A percentile compares a stretch with the other conserved stretches of the same genome.
phyloP scores from a whole-genome alignment of 2,888 invertebrate species.

The Dusona sp. region DNA sequence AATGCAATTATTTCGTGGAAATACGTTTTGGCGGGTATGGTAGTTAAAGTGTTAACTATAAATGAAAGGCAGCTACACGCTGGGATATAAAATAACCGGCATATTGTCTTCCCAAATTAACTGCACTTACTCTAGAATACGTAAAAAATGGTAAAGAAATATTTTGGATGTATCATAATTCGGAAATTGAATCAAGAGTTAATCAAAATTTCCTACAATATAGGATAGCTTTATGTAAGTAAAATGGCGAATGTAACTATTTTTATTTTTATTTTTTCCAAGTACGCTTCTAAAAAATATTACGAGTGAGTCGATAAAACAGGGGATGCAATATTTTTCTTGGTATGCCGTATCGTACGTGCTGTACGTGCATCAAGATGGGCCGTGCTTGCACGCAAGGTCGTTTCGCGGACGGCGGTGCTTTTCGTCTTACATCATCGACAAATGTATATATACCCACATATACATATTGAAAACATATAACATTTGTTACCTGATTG shows the following conservation, averaged over 20 bases:
- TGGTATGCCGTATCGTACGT: conserved; percentile 30
- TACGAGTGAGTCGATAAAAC: conserved; percentile 42
- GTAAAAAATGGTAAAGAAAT: too few relatives aligned
- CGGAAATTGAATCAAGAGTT: background rate
- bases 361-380: conserved; percentile 45
- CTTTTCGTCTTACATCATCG: conserved; percentile 66
- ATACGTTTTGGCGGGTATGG: background rate
- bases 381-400: conserved; percentile 67
- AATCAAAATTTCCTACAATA: background rate
- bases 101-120: too few relatives aligned
- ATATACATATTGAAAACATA: conserved; percentile 2
- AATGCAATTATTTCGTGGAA: background rate
- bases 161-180: too few relatives aligned
- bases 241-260: background rate
- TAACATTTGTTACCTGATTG: conserved; percentile 39
- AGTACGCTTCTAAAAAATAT: background rate
- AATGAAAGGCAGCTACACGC: too few relatives aligned
- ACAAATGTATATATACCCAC: conserved; percentile 8
- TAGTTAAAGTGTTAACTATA: too few relatives aligned
- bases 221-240: background rate
- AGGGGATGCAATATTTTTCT: conserved; percentile 36
- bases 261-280: background rate
- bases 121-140: too few relatives aligned
- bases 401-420: conserved; percentile 64
- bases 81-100: too few relatives aligned